Conservation (phyloP, 2,797 vertebrate genomes). For the Sebastes melanostomus region DNA sequence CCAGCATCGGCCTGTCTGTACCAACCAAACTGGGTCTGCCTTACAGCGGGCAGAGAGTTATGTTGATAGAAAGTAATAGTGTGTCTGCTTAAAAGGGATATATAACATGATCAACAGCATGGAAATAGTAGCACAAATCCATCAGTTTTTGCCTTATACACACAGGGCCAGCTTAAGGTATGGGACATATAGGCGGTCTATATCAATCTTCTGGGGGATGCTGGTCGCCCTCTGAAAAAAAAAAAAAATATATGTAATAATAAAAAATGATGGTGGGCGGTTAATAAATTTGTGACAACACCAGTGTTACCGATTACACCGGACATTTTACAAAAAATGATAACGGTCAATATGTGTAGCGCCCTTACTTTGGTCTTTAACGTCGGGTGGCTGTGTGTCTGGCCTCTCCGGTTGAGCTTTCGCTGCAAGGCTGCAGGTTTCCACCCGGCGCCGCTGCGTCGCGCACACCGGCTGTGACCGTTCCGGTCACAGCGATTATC, state of each 20-base stretch:
- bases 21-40: constrained; percentile 1
- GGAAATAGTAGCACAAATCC: constrained; percentile 8
- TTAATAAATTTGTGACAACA: background rate
- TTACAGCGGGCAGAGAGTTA: constrained; percentile 2
- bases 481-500: too few species aligned
- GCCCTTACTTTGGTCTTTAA: background rate
- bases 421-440: too few species aligned
- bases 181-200: background rate
- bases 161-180: background rate
- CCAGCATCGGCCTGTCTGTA: constrained; percentile 22
- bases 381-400: too few species aligned
- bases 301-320: background rate
- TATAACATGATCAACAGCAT: constrained; percentile 13
- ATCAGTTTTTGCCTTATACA: background rate
- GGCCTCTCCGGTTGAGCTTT: too few species aligned
- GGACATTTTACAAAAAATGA: background rate
- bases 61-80: constrained; percentile 29
- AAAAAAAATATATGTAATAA: too few species aligned
- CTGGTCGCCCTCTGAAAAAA: too few species aligned
- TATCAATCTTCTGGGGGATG: too few species aligned
- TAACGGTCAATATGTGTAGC: background rate
- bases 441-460: too few species aligned
- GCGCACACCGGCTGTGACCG: too few species aligned
- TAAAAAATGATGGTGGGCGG: too few species aligned
- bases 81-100: constrained; percentile 1